Conservation (phyloP, 2,113 vertebrate species). For the Vombatus ursinus region DNA sequence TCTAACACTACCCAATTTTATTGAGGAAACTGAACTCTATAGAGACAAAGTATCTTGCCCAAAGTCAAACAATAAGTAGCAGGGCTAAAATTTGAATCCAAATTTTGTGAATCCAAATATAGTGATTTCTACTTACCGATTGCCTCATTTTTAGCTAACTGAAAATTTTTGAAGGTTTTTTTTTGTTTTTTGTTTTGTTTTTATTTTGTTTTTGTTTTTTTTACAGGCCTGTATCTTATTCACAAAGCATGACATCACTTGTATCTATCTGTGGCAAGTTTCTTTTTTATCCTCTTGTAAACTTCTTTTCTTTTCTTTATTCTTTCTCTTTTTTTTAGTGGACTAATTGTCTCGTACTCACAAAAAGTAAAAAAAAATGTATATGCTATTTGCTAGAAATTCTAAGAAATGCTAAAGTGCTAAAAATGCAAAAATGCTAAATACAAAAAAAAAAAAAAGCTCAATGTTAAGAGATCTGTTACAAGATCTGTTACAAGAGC, state of each 20-base stretch:
- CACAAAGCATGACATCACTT: constrained; percentile 66
- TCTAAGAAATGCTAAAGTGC: not conserved
- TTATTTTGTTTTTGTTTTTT: not conserved
- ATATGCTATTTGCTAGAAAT: not conserved
- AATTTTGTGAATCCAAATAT: not conserved
- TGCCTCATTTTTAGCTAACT: not conserved
- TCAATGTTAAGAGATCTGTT: constrained; percentile 30
- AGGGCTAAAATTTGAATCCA: not conserved
- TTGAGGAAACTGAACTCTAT: not conserved
- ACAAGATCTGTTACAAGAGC: not conserved
- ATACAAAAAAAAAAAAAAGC: not conserved
- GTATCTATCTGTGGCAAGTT: constrained; percentile 43
- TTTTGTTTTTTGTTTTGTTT: constrained; percentile 36
- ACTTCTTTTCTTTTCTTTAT: constrained; percentile 53
- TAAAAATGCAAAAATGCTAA: not conserved
- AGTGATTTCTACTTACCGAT: not conserved
- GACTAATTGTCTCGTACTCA: constrained; percentile 55
- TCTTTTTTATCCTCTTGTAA: not conserved
- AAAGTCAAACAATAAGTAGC: not conserved
- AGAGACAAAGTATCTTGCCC: not conserved
- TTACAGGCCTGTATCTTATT: constrained; percentile 62
- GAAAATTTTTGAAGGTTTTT: constrained; percentile 73
- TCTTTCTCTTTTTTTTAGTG: constrained; percentile 63
- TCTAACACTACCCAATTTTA: not conserved
- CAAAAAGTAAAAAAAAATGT: constrained; percentile 48